Percentiles rank a stretch among this genome's conserved stretches.
Evolutionary conservation across 2,113 vertebrate genomes (phyloP).

Genomic region (Procavia capensis): DNA sequence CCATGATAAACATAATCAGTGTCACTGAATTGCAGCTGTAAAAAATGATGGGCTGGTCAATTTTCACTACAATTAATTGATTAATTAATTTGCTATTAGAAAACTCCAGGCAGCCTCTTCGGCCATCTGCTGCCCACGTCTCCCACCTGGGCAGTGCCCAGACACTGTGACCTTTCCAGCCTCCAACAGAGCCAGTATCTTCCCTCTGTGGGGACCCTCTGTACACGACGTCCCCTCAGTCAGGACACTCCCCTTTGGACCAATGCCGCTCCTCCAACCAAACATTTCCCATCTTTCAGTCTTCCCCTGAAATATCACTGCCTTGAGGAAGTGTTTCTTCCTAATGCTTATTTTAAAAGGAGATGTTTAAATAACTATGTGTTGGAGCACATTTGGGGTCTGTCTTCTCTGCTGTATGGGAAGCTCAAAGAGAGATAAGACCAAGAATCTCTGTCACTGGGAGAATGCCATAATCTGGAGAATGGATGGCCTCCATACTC

Average conservation of each 20-base stretch:
- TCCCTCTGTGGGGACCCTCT: background rate
- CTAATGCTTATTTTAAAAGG: background rate
- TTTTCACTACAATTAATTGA: too few species aligned
- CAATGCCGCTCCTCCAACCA: background rate
- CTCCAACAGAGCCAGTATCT: background rate
- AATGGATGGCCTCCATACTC: background rate
- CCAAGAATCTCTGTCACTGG: background rate
- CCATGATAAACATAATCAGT: too few species aligned
- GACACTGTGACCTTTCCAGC: background rate
- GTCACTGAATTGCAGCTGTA: too few species aligned
- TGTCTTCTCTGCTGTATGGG: background rate
- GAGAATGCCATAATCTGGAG: background rate
- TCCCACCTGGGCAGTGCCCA: fast-evolving
- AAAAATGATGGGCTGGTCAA: too few species aligned
- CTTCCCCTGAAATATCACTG: conserved; percentile 13
- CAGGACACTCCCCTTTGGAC: background rate
- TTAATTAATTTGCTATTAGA: too few species aligned
- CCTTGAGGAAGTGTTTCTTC: background rate
- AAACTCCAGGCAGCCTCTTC: background rate
- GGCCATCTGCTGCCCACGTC: background rate
- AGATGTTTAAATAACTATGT: background rate
- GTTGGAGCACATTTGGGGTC: background rate
- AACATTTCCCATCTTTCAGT: background rate
- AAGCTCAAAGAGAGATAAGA: background rate
- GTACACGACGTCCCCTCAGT: background rate